Evolutionary conservation across 2,797 vertebrate species (phyloP), one percentile per base, ranked within the genome.

Genomic region (Anisognathus igniventris): DNA sequence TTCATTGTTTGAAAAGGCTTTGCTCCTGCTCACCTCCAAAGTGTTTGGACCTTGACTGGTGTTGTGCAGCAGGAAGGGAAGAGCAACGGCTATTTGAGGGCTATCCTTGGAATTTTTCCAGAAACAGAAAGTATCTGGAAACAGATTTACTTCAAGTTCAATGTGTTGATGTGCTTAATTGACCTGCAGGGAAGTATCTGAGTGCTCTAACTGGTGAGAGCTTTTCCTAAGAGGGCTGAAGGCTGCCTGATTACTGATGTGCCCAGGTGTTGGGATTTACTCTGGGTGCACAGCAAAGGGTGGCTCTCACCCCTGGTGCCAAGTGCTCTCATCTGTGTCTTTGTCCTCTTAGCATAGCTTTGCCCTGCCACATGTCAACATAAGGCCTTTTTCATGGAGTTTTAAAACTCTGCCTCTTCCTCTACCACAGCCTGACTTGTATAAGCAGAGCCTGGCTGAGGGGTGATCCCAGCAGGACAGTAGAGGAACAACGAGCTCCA

Each of bases 281-380:
- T 15, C 25, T 1, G 1, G 10, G 6, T 2, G 3, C 4, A 1
- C 0, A 1, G 42, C 67, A 82, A 76, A 65, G 44, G 27, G 10
- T 33, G 53, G 14, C 65, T 70, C 44, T 47, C 68, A 71, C 12
- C 27, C 50, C 40, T 28, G 37, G 19, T 48, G 14, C n/a, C 35
- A 67, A 53, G 45, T 12, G 56, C 10, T 73, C 35, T 66, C 23
- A 37, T 21, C 50, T 54, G 48, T 48, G 35, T 35, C 45, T 70
- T 17, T 68, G 72, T 53, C 48, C 72, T 61, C 44, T 42, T 10
- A 54, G 39, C 64, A 42, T 4, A 58, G 8, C 28, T 54, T 51
- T 71, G 57, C 39, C 65, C 48, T 70, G 61, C 45, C 47, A 50
- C 27, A 14, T 14, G 16, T 14, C 8, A 12, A 51, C 47, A 40